Evolutionary conservation across 1,140 invertebrate genomes (phyloP), one percentile per base, ranked within the genome.

Genomic region (Pseudoatta argentina): DNA sequence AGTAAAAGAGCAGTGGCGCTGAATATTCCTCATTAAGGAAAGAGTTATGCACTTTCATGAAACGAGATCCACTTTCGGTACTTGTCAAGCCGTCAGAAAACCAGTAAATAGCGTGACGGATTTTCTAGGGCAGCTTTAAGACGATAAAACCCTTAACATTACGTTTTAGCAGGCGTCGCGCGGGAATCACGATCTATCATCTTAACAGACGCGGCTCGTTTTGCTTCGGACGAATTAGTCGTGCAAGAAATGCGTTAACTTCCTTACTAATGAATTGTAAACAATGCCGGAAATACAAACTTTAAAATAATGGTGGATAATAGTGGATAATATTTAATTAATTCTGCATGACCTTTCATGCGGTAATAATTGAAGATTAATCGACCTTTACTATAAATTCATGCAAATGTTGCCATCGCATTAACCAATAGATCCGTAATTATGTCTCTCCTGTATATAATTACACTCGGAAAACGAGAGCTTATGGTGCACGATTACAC

Each of bases 351-450:
- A 82, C 21, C 55, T 55, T 71, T 44, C 30, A 24, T 18, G 53
- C 30, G 59, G 16, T 24, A 48, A 21, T 34, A 86, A 34, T 51
- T 14, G 27, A 48, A 44, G 63, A 85, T 86, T 81, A 51, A 86
- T 77, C 16, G 30, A 57, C 48, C 16, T 44, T 16, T 76, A 82
- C 71, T 88, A 78, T 87, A 91, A 92, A 92, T 79, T 78, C 82
- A 27, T 71, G 90, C 73, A 92, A 93, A 94, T 93, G 93, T 92
- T 91, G 88, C 88, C 75, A 87, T 55, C 72, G 30, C 87, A 87
- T 87, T 78, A 86, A 64, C 78, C 78, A 79, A 83, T 79, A 72
- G 63, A 27, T 88, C 57, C 86, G 53, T 90, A 90, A 90, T 90
- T 87, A 90, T 79, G 75, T 88, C 55, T 57, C n/a, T 14, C 72